These are phyloP conservation scores for Montipora capricornis DNA, from an alignment of 64 coral and sea anemone species.

Conservation along the genomic window DNA sequence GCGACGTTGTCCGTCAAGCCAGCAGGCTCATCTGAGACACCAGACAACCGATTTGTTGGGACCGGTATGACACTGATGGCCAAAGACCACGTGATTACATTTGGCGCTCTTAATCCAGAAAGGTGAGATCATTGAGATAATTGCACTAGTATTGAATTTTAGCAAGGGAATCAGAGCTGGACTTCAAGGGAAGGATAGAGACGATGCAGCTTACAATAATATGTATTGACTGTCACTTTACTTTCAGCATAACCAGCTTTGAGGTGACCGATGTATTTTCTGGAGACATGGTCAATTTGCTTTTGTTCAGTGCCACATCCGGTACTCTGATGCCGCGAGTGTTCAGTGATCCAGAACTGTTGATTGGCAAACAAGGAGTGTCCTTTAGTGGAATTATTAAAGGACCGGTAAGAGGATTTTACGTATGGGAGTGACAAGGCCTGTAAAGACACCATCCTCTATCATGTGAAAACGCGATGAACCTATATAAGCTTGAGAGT, in stretches of 20 bases:
- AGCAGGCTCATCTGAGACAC: conserved; percentile 36
- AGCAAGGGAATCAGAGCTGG: too few relatives aligned
- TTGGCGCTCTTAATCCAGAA: conserved; percentile 58
- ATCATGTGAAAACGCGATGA: too few relatives aligned
- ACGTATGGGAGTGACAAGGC: too few relatives aligned
- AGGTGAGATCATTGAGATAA: conserved; percentile 30
- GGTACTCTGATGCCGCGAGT: conserved; percentile 7
- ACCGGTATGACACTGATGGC: conserved; percentile 16
- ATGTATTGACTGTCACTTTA: not conserved
- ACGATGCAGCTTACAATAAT: not conserved
- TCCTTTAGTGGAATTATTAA: conserved; percentile 62
- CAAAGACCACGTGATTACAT: conserved; percentile 46
- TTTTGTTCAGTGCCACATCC: conserved; percentile 27
- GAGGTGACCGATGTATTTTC: conserved; percentile 56
- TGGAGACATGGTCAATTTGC: conserved; percentile 83
- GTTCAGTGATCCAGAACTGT: conserved; percentile 1
- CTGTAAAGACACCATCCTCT: too few relatives aligned
- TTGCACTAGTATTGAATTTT: too few relatives aligned
- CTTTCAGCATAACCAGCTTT: conserved; percentile 27
- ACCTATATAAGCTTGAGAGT: too few relatives aligned
- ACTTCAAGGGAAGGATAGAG: not conserved
- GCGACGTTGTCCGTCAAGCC: conserved; percentile 55
- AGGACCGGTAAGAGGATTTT: conserved; percentile 51
- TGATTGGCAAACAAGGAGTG: conserved; percentile 39
- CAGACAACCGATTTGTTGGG: conserved; percentile 39